Percentiles rank a stretch among this genome's conserved stretches.
phyloP scores from a whole-genome alignment of 1,140 invertebrate genomes.

The Drosophila pallidifrons region DNA sequence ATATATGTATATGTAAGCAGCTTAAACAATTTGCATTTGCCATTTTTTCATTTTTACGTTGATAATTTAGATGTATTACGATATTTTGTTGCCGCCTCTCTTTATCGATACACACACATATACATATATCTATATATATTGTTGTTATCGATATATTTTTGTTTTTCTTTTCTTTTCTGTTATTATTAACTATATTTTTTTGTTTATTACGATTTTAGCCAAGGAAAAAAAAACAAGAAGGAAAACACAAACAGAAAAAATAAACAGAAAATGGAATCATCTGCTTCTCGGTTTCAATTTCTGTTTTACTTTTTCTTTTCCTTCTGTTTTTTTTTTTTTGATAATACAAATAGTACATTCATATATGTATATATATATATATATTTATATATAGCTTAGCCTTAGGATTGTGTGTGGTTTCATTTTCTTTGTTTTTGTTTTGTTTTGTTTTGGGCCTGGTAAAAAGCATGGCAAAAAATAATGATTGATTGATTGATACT shows the following conservation, averaged over 20 bases:
- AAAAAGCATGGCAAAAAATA: constrained; percentile 62
- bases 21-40: constrained; percentile 45
- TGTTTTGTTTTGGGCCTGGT: constrained; percentile 37
- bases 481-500: constrained; percentile 72
- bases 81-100: constrained; percentile 21
- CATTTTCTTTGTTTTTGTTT: constrained; percentile 26
- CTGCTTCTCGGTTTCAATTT: constrained; percentile 14
- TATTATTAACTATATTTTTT: constrained; percentile 54
- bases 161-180: constrained; percentile 17
- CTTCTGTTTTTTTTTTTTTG: constrained; percentile 31
- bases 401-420: constrained; percentile 56
- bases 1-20: constrained; percentile 30
- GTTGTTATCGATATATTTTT: constrained; percentile 26
- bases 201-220: constrained; percentile 32
- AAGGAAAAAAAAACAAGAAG: constrained; percentile 29
- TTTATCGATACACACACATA: constrained; percentile 25
- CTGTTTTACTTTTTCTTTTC: constrained; percentile 14
- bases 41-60: constrained; percentile 16
- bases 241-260: constrained; percentile 31
- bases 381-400: constrained; percentile 56
- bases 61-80: constrained; percentile 53
- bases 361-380: constrained; percentile 51
- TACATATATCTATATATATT: constrained; percentile 12
- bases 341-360: constrained; percentile 73
- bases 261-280: constrained; percentile 39